Percentiles rank a stretch among this genome's conserved stretches.
Evolutionary conservation across 2,797 vertebrate species (phyloP).

Genomic region (Trematomus bernacchii): DNA sequence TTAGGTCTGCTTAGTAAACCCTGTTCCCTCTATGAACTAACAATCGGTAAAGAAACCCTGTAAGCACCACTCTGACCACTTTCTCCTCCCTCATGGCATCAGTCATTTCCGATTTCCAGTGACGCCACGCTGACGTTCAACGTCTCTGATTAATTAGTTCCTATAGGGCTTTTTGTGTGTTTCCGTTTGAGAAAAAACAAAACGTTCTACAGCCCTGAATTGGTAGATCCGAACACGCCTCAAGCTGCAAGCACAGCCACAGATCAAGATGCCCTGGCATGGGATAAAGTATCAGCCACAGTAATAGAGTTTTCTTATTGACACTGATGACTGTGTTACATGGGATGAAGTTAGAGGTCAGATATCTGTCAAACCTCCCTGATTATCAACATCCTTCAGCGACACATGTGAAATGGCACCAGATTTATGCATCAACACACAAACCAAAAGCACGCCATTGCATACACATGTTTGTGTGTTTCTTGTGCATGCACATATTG

Average conservation of each 20-base stretch:
- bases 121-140: constrained; percentile 55
- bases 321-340: constrained; percentile 53
- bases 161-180: constrained; percentile 48
- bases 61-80: constrained; percentile 30
- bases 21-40: constrained; percentile 45
- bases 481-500: constrained; percentile 16
- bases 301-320: constrained; percentile 52
- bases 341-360: constrained; percentile 40
- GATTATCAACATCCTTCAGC: constrained; percentile 66
- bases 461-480: constrained; percentile 6
- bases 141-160: constrained; percentile 64
- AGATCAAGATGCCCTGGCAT: constrained; percentile 50
- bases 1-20: constrained; percentile 40
- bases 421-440: constrained; percentile 15
- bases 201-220: constrained; percentile 35
- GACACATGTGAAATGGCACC: constrained; percentile 39
- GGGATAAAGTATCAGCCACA: constrained; percentile 36
- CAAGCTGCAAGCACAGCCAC: constrained; percentile 28
- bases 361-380: constrained; percentile 57
- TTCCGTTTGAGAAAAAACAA: constrained; percentile 38
- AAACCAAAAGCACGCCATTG: constrained; percentile 1
- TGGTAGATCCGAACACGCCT: constrained; percentile 46
- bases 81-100: constrained; percentile 48
- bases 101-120: constrained; percentile 54
- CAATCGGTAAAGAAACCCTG: constrained; percentile 18